Base-by-base conservation (phyloP, 35 echinoderm and acorn worm species). In the Diadema setosum region DNA sequence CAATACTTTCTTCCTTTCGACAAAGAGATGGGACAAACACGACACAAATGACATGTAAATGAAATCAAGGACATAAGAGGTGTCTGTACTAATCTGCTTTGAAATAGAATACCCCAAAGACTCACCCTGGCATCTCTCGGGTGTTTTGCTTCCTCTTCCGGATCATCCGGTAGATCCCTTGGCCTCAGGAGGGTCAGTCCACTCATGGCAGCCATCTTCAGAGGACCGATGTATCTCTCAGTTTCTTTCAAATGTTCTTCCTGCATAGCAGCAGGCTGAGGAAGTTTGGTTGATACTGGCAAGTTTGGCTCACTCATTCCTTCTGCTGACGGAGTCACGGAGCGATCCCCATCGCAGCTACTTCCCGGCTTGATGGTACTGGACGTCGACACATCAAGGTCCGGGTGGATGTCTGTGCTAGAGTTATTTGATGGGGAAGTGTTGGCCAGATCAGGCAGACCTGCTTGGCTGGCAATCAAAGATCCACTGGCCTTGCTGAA, bases 141-240 rank as follows among this genome's bases (percentile, higher is more conserved):
- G 43, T 94, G 92, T 84, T 88, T 89, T 0, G 60, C 30, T 34
- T 92, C 75, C 16, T 92, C 90, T 1, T 92, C 82, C 33, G 58
- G 91, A 60, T 91, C 82, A 42, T 69, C 83, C 27, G 89, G 43
- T 44, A 81, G 69, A 24, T 89, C 85, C 36, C 82, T 82, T 8
- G 92, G 92, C 76, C 96, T 94, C 55, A 94, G 52, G 46, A 94
- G 61, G 16, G 96, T 99, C 32, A 99, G 84, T 33, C 96, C 96
- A 59, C 93, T 99, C 96, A 99, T 99, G 1, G 96, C 96, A 73
- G 96, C 96, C 64, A 99, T 33, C 59, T 99, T 99, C 40, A 99
- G 64, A 0, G 96, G 96, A 82, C 96, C 96, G 39, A 84, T 94
- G 45, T 86, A 94, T 23, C 52, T 82, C 42, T 84, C 84, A 58